A percentile compares a stretch with the other conserved stretches of the same genome.
Evolutionary conservation across 1,140 invertebrate genomes (phyloP).

Genomic region (Macrosteles quadrilineatus): DNA sequence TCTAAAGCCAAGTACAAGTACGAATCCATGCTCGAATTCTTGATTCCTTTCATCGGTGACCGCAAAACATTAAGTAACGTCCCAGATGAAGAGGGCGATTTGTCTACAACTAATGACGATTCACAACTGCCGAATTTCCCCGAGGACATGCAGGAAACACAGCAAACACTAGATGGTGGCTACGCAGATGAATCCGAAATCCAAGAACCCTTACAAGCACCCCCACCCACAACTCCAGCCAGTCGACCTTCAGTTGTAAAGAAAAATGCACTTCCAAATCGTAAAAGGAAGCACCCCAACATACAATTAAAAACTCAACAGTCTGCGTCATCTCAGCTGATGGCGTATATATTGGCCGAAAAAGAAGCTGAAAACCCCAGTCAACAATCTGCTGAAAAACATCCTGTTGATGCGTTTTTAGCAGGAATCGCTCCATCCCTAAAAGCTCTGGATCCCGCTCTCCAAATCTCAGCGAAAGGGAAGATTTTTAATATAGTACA

Average conservation of each 20-base stretch:
- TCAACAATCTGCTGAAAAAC: no score
- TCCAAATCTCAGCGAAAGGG: slow-evolving; percentile 32
- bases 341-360: slow-evolving; percentile 20
- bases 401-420: slow-evolving; percentile 38
- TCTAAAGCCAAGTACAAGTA: slow-evolving; percentile 28
- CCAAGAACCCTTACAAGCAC: no score
- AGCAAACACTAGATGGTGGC: slow-evolving; percentile 29
- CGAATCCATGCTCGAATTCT: no score
- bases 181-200: no score
- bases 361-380: slow-evolving; percentile 28
- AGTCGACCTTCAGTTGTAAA: no score
- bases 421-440: slow-evolving; percentile 33
- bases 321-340: no score
- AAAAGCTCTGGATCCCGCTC: slow-evolving; percentile 34
- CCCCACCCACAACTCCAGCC: no score
- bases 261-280: background rate
- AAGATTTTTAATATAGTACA: slow-evolving; percentile 38
- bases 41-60: no score
- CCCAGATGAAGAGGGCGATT: slow-evolving; percentile 26
- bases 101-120: background rate
- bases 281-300: slow-evolving; percentile 28
- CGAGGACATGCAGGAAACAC: no score
- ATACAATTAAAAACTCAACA: no score
- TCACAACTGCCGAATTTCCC: slow-evolving; percentile 6
- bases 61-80: no score